These are phyloP conservation scores for Dasyornis broadbenti DNA, from an alignment of 2,113 vertebrate genomes.

Conservation along the genomic window DNA sequence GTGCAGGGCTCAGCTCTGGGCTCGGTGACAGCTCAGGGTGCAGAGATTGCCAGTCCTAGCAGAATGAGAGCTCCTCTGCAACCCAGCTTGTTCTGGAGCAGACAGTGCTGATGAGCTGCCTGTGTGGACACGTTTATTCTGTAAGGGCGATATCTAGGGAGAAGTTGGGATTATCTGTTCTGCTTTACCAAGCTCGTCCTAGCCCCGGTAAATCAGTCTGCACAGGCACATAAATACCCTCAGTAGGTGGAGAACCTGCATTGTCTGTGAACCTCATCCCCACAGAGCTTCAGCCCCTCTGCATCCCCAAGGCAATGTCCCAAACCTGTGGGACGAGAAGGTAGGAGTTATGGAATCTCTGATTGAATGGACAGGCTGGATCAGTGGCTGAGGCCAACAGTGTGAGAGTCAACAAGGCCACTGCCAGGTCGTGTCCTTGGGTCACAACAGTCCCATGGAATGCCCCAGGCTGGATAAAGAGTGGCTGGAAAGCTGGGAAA, in stretches of 20 bases:
- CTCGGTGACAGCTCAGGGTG: not conserved
- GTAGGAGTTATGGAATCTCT: not conserved
- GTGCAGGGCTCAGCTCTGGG: not conserved
- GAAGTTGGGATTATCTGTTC: not conserved
- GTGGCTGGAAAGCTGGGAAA: not conserved
- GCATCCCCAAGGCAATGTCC: not conserved
- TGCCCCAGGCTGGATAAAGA: not conserved
- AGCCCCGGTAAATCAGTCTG: not conserved
- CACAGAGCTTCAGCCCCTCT: not conserved
- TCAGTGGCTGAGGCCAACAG: not conserved
- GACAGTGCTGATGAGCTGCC: not conserved
- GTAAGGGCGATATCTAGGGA: not conserved
- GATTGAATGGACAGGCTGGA: not conserved
- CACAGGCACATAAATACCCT: not conserved
- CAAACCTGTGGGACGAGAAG: not conserved
- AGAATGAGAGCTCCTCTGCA: not conserved
- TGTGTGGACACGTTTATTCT: not conserved
- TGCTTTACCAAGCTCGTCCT: not conserved
- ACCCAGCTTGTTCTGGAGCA: not conserved
- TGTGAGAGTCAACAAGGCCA: not conserved
- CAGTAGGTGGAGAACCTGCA: not conserved
- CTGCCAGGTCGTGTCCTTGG: not conserved
- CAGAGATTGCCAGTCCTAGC: not conserved
- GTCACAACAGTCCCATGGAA: not conserved
- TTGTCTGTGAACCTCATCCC: not conserved